Percentiles rank a stretch among this genome's conserved stretches.
These are phyloP conservation scores for Eupithecia tripunctaria DNA, from an alignment of 2,888 invertebrate genomes.

Conservation along the genomic window DNA sequence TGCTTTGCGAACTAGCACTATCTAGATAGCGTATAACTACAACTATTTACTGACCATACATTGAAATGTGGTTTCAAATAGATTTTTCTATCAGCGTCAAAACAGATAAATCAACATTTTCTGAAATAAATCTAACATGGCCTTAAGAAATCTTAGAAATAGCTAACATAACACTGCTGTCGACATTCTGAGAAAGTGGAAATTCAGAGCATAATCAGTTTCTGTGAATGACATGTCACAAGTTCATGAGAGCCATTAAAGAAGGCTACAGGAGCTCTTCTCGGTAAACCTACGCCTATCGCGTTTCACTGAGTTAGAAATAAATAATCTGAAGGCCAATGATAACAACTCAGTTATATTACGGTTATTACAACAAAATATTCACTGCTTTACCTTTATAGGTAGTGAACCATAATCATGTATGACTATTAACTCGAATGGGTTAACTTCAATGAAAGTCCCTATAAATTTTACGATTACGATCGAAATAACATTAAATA, in stretches of 20 bases:
- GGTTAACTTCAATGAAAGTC: constrained; percentile 6
- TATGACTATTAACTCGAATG: constrained; percentile 2
- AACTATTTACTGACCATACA: no score
- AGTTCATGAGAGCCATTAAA: not conserved
- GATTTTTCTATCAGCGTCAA: no score
- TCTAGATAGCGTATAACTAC: no score
- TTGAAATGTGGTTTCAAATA: not conserved
- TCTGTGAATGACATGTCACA: not conserved
- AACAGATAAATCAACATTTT: not conserved
- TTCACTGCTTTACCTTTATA: not conserved
- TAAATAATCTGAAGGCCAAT: not conserved
- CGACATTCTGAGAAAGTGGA: constrained; percentile 9
- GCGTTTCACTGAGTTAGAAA: not conserved
- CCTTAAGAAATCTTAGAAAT: not conserved
- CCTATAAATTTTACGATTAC: constrained; percentile 11
- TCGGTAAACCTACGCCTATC: not conserved
- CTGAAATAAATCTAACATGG: not conserved
- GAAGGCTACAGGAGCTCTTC: not conserved
- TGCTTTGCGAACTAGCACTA: no score
- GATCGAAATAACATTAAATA: not conserved
- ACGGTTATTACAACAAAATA: constrained; percentile 1
- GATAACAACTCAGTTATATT: not conserved
- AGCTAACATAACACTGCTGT: not conserved
- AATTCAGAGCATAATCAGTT: not conserved
- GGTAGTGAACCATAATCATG: not conserved